Percentiles rank a stretch among this genome's conserved stretches.
These are phyloP conservation scores for Dromiciops gliroides DNA, from an alignment of 2,113 vertebrate species.

Conservation along the genomic window DNA sequence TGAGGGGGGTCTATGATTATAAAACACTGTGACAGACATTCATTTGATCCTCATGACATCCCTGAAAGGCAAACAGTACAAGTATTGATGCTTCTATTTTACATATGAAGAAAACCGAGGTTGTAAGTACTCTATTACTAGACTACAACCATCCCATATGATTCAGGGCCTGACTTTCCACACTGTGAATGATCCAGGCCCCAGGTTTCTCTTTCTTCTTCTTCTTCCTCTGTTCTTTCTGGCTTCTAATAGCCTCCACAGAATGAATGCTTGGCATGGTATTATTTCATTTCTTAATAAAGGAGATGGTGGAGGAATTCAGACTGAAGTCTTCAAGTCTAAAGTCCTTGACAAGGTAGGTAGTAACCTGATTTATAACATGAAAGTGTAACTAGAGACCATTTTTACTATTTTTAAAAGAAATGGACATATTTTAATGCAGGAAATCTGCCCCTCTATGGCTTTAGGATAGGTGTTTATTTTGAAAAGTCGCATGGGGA, in stretches of 20 bases:
- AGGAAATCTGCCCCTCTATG: neutral
- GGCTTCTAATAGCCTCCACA: slow-evolving; percentile 30
- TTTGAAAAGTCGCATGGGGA: neutral
- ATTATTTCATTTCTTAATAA: slow-evolving; percentile 56
- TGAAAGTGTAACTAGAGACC: neutral
- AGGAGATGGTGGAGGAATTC: slow-evolving; percentile 61
- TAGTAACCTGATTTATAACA: neutral
- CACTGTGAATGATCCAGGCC: slow-evolving; percentile 46
- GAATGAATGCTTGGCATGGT: slow-evolving; percentile 29
- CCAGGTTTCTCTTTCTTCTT: slow-evolving; percentile 40
- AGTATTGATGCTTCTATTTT: neutral
- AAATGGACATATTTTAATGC: neutral
- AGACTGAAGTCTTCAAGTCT: slow-evolving; percentile 52
- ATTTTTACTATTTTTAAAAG: neutral
- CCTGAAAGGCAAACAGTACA: neutral
- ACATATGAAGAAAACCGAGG: neutral
- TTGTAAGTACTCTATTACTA: neutral
- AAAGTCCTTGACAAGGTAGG: neutral
- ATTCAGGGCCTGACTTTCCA: slow-evolving; percentile 55
- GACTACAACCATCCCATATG: slow-evolving; percentile 51
- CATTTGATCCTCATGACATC: neutral
- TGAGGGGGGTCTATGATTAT: neutral
- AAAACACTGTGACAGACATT: neutral
- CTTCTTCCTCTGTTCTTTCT: slow-evolving; percentile 9
- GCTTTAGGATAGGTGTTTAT: neutral